phyloP scores from a whole-genome alignment of 1,140 invertebrate genomes.

The Drosophila ambigua region DNA sequence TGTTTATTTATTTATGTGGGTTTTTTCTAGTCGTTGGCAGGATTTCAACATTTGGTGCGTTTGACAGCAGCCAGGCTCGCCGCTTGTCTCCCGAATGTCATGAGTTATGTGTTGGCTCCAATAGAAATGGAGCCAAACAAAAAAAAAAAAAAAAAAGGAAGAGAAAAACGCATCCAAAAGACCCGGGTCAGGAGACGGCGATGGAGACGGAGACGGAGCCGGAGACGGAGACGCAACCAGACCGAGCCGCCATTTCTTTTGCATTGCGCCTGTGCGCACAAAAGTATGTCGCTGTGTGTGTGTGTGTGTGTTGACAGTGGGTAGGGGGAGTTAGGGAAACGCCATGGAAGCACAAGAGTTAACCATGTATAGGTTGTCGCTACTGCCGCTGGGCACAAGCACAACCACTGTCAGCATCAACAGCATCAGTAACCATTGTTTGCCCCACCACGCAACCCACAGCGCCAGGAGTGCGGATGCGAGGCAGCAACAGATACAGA shows the following conservation, averaged over 20 bases:
- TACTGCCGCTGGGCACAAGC: slow-evolving; percentile 38
- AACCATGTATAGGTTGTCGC: slow-evolving; percentile 48
- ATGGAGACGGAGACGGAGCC: slow-evolving; percentile 19
- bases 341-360: slow-evolving; percentile 63
- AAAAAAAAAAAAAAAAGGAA: background rate
- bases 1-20: slow-evolving; percentile 63
- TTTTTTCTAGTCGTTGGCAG: slow-evolving; percentile 57
- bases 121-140: slow-evolving; percentile 33
- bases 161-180: slow-evolving; percentile 20
- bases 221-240: slow-evolving; percentile 1
- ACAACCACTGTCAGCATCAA: slow-evolving; percentile 63
- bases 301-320: slow-evolving; percentile 21
- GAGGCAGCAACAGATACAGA: slow-evolving; percentile 7
- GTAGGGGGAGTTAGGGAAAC: slow-evolving; percentile 30
- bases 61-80: slow-evolving; percentile 55
- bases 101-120: slow-evolving; percentile 62
- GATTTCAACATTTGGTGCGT: slow-evolving; percentile 45
- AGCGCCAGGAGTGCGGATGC: slow-evolving; percentile 15
- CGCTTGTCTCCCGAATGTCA: slow-evolving; percentile 67
- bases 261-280: slow-evolving; percentile 75
- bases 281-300: slow-evolving; percentile 24
- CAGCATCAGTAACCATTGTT: slow-evolving; percentile 66
- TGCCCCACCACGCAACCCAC: slow-evolving; percentile 56
- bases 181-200: slow-evolving; percentile 24
- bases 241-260: slow-evolving; percentile 68